Evolutionary conservation across 2,797 vertebrate species (phyloP).

Genomic region (Hozukius guyotensis): DNA sequence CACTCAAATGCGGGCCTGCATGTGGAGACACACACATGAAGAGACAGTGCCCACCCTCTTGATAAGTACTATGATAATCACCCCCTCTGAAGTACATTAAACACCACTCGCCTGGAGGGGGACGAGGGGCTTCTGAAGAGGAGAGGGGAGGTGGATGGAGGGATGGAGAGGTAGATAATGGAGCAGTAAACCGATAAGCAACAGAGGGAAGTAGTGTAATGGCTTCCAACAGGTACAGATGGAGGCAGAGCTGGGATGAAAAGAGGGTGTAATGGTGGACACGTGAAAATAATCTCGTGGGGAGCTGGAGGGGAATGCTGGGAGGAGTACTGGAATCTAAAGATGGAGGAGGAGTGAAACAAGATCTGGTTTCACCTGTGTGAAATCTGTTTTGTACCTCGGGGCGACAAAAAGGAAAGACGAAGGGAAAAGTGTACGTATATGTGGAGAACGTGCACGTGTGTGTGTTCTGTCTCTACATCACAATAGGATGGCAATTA

Average conservation of each 20-base stretch:
- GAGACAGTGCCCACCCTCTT: slow-evolving; percentile 33
- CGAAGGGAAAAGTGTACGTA: background rate
- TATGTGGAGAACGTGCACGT: background rate
- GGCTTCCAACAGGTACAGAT: slow-evolving; percentile 5
- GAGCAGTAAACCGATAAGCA: slow-evolving; percentile 11
- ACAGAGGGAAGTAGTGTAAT: slow-evolving; percentile 7
- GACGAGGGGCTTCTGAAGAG: slow-evolving; percentile 3
- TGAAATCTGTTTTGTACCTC: background rate
- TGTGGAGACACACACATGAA: background rate
- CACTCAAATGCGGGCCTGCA: background rate
- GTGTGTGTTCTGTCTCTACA: slow-evolving; percentile 1
- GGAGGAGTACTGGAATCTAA: background rate
- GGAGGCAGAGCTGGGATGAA: background rate
- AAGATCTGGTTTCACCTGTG: slow-evolving; percentile 22
- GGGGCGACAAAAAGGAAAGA: slow-evolving; percentile 2
- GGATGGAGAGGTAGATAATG: slow-evolving; percentile 13
- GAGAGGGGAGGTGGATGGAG: background rate
- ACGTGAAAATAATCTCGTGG: slow-evolving; percentile 10
- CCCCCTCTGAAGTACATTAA: slow-evolving; percentile 47
- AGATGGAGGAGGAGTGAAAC: background rate
- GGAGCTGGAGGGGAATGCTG: background rate
- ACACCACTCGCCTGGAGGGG: slow-evolving; percentile 11
- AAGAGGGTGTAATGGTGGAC: slow-evolving; percentile 9
- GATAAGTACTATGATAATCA: slow-evolving; percentile 46
- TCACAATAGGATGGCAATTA: slow-evolving; percentile 40